Conservation (phyloP, 2,888 invertebrate genomes). For the Lasioglossum pauxillum region DNA sequence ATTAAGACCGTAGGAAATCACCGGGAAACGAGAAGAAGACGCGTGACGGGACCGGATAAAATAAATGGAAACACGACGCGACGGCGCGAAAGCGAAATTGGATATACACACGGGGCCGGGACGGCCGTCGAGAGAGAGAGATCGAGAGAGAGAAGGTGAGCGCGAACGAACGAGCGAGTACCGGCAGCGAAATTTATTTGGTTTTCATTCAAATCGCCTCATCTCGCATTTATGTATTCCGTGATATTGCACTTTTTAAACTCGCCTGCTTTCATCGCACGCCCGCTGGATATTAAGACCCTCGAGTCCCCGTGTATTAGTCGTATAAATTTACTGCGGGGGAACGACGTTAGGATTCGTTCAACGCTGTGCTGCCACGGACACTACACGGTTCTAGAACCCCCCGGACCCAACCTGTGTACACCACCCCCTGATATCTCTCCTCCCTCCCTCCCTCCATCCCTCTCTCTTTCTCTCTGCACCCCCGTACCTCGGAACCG, state of each 20-base stretch:
- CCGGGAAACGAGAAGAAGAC: constrained; percentile 36
- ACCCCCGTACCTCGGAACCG: constrained; percentile 17
- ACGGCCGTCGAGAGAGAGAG: not conserved
- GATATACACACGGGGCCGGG: constrained; percentile 67
- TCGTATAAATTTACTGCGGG: constrained; percentile 80
- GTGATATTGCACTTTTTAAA: constrained; percentile 83
- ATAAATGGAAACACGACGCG: constrained; percentile 72
- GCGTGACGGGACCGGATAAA: constrained; percentile 65
- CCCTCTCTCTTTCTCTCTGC: not conserved
- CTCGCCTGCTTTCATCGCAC: constrained; percentile 75
- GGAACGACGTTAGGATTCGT: constrained; percentile 72
- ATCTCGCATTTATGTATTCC: constrained; percentile 83
- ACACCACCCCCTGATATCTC: not conserved
- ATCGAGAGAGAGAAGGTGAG: constrained; percentile 25
- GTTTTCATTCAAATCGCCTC: constrained; percentile 83
- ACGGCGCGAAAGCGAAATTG: constrained; percentile 77
- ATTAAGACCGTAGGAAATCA: constrained; percentile 51
- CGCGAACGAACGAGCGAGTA: constrained; percentile 68
- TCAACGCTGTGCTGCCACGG: constrained; percentile 49
- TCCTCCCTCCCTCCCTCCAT: not conserved
- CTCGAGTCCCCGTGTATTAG: constrained; percentile 76
- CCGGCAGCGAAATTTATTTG: constrained; percentile 80
- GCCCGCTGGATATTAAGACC: constrained; percentile 80
- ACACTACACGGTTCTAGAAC: constrained; percentile 36
- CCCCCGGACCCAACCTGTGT: not conserved